These are phyloP conservation scores for Tetrao urogallus DNA, from an alignment of 2,113 vertebrate species.

Conservation along the genomic window DNA sequence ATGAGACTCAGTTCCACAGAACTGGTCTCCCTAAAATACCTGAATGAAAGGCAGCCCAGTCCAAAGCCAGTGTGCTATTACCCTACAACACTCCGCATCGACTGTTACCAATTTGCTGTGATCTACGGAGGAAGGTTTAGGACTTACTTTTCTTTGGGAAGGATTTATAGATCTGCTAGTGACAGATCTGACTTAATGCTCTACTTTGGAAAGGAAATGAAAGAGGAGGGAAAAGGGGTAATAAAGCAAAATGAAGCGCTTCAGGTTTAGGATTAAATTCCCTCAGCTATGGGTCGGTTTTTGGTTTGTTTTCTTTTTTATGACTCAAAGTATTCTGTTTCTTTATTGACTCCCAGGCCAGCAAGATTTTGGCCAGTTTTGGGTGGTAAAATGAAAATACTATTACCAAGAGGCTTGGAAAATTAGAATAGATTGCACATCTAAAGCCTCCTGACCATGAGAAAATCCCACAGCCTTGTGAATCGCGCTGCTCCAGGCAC, in stretches of 20 bases:
- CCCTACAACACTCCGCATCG: neutral
- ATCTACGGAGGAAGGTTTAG: neutral
- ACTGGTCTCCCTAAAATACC: neutral
- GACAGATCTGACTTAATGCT: neutral
- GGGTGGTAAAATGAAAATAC: neutral
- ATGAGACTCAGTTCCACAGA: neutral
- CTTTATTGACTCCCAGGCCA: neutral
- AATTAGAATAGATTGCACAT: neutral
- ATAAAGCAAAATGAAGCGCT: neutral
- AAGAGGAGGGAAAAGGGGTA: slow-evolving; percentile 2
- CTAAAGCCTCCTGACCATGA: neutral
- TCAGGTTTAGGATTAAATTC: neutral
- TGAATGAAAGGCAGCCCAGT: neutral
- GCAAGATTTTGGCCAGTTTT: neutral
- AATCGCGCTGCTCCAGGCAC: neutral
- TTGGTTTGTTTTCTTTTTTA: neutral
- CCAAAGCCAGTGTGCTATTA: neutral
- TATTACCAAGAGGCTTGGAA: neutral
- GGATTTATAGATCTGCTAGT: neutral
- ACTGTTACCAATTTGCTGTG: neutral
- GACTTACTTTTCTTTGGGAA: neutral
- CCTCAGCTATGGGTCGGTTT: neutral
- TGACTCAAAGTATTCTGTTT: neutral
- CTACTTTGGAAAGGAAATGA: slow-evolving; percentile 11
- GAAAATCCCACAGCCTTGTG: neutral